Evolutionary conservation across 2,113 vertebrate genomes (phyloP).

Genomic region (Eleginops maclovinus): DNA sequence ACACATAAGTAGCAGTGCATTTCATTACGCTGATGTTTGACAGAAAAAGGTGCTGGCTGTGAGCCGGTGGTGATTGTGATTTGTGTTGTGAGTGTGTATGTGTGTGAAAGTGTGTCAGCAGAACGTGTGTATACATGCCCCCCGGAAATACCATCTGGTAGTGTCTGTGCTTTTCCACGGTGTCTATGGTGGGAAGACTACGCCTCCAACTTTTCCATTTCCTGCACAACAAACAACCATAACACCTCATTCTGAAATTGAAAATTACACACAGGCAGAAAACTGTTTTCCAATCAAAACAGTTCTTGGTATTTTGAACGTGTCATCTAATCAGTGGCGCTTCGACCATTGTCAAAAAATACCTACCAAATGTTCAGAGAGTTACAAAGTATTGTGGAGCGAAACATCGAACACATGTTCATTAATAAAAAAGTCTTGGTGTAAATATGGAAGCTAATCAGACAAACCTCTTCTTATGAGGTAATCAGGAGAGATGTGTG

Average conservation of each 20-base stretch:
- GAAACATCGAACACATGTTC: slow-evolving; percentile 70
- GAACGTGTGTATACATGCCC: slow-evolving; percentile 44
- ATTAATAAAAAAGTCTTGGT: slow-evolving; percentile 70
- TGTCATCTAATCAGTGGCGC: slow-evolving; percentile 38
- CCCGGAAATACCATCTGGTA: slow-evolving; percentile 45
- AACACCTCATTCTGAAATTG: slow-evolving; percentile 23
- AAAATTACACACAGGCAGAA: slow-evolving; percentile 36
- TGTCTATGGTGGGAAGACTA: slow-evolving; percentile 18
- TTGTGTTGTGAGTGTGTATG: slow-evolving; percentile 4
- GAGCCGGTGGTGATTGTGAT: slow-evolving; percentile 19
- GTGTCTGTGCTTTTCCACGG: slow-evolving; percentile 31
- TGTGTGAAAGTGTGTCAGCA: slow-evolving; percentile 28
- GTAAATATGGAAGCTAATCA: slow-evolving; percentile 75
- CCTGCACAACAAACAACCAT: slow-evolving; percentile 21
- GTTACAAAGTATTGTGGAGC: slow-evolving; percentile 50
- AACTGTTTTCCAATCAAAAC: slow-evolving; percentile 43
- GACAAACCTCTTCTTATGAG: slow-evolving; percentile 72
- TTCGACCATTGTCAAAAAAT: slow-evolving; percentile 48
- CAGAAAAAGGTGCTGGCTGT: slow-evolving; percentile 24
- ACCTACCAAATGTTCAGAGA: slow-evolving; percentile 42
- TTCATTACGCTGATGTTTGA: slow-evolving; percentile 69
- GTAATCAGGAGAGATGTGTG: slow-evolving; percentile 64
- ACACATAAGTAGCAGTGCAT: slow-evolving; percentile 59
- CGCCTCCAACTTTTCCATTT: slow-evolving; percentile 11
- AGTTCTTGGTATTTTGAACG: slow-evolving; percentile 22